phyloP scores from a whole-genome alignment of 2,797 vertebrate species.

The Sciurus carolinensis region DNA sequence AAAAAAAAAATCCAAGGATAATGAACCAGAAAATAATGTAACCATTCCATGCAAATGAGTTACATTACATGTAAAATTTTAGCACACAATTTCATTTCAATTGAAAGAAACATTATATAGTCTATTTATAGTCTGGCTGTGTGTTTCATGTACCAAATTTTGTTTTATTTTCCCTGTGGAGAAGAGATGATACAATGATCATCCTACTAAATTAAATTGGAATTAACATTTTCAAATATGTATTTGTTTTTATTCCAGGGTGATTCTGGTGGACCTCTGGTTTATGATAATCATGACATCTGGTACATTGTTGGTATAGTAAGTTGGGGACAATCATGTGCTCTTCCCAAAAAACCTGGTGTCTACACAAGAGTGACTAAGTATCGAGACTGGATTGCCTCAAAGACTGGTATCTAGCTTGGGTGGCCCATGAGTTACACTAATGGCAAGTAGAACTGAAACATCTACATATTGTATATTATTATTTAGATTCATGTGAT shows the following conservation, averaged over 20 bases:
- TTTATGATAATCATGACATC: conserved; percentile 88
- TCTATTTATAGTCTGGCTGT: background rate
- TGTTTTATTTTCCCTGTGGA: background rate
- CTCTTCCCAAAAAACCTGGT: conserved; percentile 90
- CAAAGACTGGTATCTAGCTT: conserved; percentile 88
- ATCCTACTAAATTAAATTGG: background rate
- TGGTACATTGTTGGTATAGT: conserved; percentile 91
- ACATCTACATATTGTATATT: background rate
- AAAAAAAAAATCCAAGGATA: background rate
- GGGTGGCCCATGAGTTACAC: background rate
- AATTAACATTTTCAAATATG: background rate
- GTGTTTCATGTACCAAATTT: background rate
- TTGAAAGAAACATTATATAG: background rate
- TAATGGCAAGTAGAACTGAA: background rate
- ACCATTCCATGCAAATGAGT: background rate
- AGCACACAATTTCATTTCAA: conserved; percentile 4
- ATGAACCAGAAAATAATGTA: conserved; percentile 33
- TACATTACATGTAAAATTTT: conserved; percentile 34
- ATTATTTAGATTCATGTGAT: conserved; percentile 29
- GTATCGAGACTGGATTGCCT: conserved; percentile 90
- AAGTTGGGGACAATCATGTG: conserved; percentile 91
- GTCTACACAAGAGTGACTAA: conserved; percentile 89
- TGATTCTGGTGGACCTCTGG: conserved; percentile 91
- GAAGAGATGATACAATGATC: background rate
- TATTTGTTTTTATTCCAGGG: conserved; percentile 86